Conservation (phyloP, 2,113 vertebrate genomes). For the Origma solitaria region DNA sequence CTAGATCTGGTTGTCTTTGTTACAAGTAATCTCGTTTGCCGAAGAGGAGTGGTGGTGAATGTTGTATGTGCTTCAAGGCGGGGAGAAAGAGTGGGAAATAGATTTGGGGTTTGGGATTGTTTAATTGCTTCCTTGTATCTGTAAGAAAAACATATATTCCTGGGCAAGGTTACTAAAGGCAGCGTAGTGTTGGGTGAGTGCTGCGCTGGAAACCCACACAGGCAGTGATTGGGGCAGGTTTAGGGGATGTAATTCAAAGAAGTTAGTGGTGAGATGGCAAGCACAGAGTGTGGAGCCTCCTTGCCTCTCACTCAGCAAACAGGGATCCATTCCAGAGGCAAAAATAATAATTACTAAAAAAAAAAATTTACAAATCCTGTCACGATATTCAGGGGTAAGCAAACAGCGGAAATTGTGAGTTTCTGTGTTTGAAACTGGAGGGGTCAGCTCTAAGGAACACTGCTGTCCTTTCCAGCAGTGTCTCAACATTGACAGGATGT, state of each 20-base stretch:
- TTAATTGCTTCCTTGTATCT: not conserved
- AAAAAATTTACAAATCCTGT: not conserved
- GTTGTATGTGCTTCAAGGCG: not conserved
- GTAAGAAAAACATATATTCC: not conserved
- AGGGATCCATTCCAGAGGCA: not conserved
- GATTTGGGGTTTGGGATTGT: rapidly evolving
- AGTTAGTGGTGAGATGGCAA: not conserved
- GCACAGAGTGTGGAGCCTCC: not conserved
- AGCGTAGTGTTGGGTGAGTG: not conserved
- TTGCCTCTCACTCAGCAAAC: not conserved
- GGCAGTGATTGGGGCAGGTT: not conserved
- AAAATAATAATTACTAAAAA: not conserved
- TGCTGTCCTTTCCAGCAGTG: not conserved
- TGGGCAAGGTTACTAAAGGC: not conserved
- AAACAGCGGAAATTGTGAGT: not conserved
- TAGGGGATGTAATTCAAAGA: not conserved
- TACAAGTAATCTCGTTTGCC: not conserved
- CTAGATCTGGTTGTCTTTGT: not conserved
- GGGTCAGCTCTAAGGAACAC: not conserved
- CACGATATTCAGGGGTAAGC: not conserved
- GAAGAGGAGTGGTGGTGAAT: not conserved
- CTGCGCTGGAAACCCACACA: not conserved
- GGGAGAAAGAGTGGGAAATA: not conserved
- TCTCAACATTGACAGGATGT: constrained; percentile 49
- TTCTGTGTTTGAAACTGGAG: not conserved